Evolutionary conservation across 1,140 invertebrate species (phyloP).

Genomic region (Pantala flavescens): DNA sequence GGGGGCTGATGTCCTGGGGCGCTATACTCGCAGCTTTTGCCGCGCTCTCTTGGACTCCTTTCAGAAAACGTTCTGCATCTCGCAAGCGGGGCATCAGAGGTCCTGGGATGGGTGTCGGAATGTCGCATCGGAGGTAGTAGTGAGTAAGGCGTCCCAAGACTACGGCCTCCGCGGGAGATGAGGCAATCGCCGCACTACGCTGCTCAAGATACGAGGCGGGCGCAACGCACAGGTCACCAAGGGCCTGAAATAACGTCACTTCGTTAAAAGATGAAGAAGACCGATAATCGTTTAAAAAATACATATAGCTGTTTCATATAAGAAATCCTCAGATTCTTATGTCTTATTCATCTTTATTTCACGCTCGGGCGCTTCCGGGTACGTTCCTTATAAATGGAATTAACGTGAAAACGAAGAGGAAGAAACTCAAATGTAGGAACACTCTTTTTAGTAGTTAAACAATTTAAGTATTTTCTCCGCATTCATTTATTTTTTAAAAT

Average conservation of each 20-base stretch:
- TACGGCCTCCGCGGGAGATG: not conserved
- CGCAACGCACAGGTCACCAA: constrained; percentile 65
- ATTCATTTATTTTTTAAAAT: too few relatives aligned
- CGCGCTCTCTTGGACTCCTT: constrained; percentile 54
- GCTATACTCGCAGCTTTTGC: constrained; percentile 48
- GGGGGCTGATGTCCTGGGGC: constrained; percentile 49
- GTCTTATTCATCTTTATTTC: too few relatives aligned
- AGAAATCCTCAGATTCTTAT: too few relatives aligned
- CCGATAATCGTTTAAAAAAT: not conserved
- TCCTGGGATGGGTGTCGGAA: constrained; percentile 34
- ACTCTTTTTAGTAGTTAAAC: too few relatives aligned
- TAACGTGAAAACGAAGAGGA: too few relatives aligned
- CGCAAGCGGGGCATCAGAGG: constrained; percentile 64
- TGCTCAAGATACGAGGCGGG: constrained; percentile 45
- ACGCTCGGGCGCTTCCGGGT: too few relatives aligned
- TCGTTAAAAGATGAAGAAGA: too few relatives aligned
- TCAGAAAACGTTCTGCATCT: constrained; percentile 60
- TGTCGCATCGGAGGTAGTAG: constrained; percentile 74
- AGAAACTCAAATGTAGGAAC: too few relatives aligned
- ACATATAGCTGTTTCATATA: too few relatives aligned
- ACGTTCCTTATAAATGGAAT: too few relatives aligned
- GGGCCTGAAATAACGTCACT: constrained; percentile 37
- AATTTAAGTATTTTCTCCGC: too few relatives aligned
- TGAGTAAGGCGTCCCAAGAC: constrained; percentile 28
- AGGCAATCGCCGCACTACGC: constrained; percentile 43